A percentile compares a stretch with the other conserved stretches of the same genome.
Conservation (phyloP, 2,797 vertebrate species). For the Pseudochirops cupreus region DNA sequence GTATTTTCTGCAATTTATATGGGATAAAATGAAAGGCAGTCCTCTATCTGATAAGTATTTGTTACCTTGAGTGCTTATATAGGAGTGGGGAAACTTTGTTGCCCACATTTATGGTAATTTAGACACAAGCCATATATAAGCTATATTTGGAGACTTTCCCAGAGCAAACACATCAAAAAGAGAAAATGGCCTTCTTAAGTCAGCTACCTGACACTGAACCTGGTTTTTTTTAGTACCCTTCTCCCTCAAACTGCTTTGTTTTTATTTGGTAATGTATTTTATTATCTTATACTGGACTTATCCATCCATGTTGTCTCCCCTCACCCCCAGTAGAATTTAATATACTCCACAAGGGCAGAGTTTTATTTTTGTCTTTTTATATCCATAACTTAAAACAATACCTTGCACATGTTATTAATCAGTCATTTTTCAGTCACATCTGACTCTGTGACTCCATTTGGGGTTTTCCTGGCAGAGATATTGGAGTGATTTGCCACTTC, state of each 20-base stretch:
- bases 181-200: not conserved
- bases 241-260: not conserved
- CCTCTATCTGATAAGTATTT: not conserved
- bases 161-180: not conserved
- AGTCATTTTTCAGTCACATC: too few species aligned
- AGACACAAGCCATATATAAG: not conserved
- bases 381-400: too few species aligned
- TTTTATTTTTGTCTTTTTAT: not conserved
- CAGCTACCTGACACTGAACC: not conserved
- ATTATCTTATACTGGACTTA: too few species aligned
- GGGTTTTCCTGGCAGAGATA: too few species aligned
- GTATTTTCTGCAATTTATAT: not conserved
- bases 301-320: not conserved
- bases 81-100: not conserved
- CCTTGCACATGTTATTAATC: too few species aligned
- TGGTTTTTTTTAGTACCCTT: not conserved
- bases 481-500: too few species aligned
- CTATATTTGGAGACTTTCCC: not conserved
- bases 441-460: too few species aligned
- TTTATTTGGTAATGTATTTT: not conserved
- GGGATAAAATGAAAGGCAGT: not conserved
- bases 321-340: not conserved
- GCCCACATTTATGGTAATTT: not conserved
- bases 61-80: not conserved
- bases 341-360: not conserved